phyloP scores from a whole-genome alignment of 2,888 invertebrate genomes.

The Malthinus flaveolus region DNA sequence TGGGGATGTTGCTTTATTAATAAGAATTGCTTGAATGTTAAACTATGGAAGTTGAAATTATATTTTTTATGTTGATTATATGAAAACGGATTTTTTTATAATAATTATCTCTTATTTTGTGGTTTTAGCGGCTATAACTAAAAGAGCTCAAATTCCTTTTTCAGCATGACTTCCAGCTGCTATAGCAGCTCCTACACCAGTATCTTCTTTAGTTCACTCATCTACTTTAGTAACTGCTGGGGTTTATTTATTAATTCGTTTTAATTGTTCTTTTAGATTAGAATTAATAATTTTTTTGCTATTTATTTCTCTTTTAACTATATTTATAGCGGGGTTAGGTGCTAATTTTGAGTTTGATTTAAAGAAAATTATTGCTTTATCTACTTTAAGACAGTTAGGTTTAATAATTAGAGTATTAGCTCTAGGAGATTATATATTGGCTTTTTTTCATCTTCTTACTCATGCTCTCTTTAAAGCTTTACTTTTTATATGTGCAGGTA shows the following conservation, averaged over 20 bases:
- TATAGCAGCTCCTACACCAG: constrained; percentile 77
- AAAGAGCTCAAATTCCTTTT: constrained; percentile 83
- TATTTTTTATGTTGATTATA: constrained; percentile 53
- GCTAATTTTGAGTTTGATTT: constrained; percentile 70
- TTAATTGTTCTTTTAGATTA: constrained; percentile 58
- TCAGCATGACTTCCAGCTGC: constrained; percentile 75
- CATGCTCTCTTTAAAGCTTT: constrained; percentile 77
- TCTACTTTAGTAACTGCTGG: constrained; percentile 81
- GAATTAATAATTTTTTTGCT: constrained; percentile 56
- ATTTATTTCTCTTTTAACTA: constrained; percentile 60
- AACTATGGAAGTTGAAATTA: constrained; percentile 49
- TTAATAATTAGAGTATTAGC: constrained; percentile 56
- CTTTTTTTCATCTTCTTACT: constrained; percentile 73
- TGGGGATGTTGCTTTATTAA: constrained; percentile 70
- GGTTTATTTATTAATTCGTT: constrained; percentile 73
- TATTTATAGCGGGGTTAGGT: constrained; percentile 63
- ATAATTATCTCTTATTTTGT: constrained; percentile 48
- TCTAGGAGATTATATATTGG: constrained; percentile 57
- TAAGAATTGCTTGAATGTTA: constrained; percentile 47
- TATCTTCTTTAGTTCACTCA: constrained; percentile 71
- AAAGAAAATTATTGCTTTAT: constrained; percentile 79
- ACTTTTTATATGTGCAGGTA: constrained; percentile 71
- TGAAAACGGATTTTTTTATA: constrained; percentile 55
- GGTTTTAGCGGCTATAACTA: constrained; percentile 71
- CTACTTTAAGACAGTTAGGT: constrained; percentile 71